Conservation (phyloP, 2,888 invertebrate genomes). For the Heliconius ethilla region DNA sequence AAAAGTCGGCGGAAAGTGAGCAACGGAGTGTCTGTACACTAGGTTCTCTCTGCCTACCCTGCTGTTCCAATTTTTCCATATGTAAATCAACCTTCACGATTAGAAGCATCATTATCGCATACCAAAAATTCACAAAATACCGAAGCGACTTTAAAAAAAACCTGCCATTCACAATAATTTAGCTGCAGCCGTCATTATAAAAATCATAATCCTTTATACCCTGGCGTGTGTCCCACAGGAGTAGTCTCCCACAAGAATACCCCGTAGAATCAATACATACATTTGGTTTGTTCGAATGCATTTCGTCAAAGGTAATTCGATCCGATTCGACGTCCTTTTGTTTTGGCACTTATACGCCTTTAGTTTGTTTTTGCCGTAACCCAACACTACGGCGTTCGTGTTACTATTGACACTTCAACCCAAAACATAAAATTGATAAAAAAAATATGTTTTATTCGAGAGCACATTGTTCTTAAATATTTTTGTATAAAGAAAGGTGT, state of each 20-base stretch:
- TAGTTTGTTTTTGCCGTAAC: constrained; percentile 75
- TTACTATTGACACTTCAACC: constrained; percentile 79
- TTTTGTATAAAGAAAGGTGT: not conserved
- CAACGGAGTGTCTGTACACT: no score
- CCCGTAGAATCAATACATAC: constrained; percentile 52
- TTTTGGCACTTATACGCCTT: constrained; percentile 79
- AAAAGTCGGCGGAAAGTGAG: no score
- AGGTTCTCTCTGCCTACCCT: no score
- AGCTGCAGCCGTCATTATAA: constrained; percentile 41
- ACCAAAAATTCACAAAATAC: not conserved
- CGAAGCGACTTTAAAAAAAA: constrained; percentile 22
- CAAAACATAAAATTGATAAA: constrained; percentile 70
- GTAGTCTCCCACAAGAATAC: constrained; percentile 39
- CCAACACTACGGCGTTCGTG: constrained; percentile 69
- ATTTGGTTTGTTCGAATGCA: constrained; percentile 69
- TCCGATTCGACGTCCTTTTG: constrained; percentile 75
- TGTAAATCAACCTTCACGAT: not conserved
- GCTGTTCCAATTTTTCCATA: no score
- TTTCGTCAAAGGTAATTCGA: constrained; percentile 78
- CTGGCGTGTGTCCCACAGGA: constrained; percentile 38
- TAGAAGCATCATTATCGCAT: not conserved
- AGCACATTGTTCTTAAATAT: constrained; percentile 34
- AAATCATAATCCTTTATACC: constrained; percentile 44
- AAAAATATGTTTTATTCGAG: constrained; percentile 46
- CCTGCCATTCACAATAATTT: constrained; percentile 34